These are phyloP conservation scores for Babylonia areolata DNA, from an alignment of 1,140 invertebrate genomes.

Conservation along the genomic window DNA sequence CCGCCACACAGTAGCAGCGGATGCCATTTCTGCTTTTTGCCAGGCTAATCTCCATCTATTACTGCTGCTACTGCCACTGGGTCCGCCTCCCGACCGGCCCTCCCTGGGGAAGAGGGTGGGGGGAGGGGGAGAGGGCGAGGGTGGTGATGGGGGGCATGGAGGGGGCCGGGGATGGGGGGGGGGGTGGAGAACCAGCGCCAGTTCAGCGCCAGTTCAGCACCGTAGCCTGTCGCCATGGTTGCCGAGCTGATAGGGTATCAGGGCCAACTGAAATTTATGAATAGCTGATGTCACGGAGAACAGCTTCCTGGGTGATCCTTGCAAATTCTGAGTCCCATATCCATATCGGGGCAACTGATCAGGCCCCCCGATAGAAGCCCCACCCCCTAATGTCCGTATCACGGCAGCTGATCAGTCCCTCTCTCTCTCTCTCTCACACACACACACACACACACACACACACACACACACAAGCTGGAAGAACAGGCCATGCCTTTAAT, in stretches of 20 bases:
- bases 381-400: too few relatives aligned
- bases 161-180: not conserved
- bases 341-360: too few relatives aligned
- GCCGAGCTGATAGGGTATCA: not conserved
- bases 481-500: too few relatives aligned
- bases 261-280: conserved; percentile 10
- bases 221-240: conserved; percentile 20
- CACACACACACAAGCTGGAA: too few relatives aligned
- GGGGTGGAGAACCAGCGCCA: not conserved
- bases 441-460: too few relatives aligned
- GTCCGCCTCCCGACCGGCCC: not conserved
- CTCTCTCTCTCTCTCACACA: too few relatives aligned
- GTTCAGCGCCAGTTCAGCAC: not conserved
- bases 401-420: too few relatives aligned
- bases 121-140: not conserved
- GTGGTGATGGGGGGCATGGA: not conserved
- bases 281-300: not conserved
- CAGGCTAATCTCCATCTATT: conserved; percentile 27
- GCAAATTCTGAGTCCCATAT: too few relatives aligned
- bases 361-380: too few relatives aligned
- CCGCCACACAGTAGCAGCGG: not conserved
- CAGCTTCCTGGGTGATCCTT: not conserved
- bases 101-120: not conserved
- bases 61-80: not conserved
- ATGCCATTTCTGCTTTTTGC: conserved; percentile 18